Base-by-base conservation (phyloP, 2,888 invertebrate genomes). In the Colletes collaris region DNA sequence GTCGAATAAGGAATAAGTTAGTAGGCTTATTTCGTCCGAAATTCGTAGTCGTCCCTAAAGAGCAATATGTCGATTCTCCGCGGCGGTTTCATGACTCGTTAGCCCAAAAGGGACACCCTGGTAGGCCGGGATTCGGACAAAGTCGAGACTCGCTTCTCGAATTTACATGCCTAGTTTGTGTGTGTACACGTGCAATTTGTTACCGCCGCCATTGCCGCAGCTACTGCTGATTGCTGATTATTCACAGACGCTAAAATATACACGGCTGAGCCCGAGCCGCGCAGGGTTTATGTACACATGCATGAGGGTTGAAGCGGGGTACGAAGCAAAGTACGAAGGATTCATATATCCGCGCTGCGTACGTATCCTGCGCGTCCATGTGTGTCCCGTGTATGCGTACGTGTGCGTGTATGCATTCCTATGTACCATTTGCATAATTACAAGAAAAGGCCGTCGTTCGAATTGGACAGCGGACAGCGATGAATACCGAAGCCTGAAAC, bases 161-260 rank as follows among this genome's bases (percentile, higher is more conserved):
- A 87, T 87, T 87, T 87, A 87, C 87, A 88, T 87, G 86, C 80
- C 79, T 80, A 79, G 87, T 84, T 83, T 83, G 85, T 86, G 80
- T 87, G 85, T 89, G 87, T 87, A 90, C 89, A 87, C 86, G 88
- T 84, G 85, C 85, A 90, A 90, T 90, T 90, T 89, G 90, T 89
- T 90, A 85, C 86, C 86, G 76, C 81, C 86, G 85, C 86, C 87
- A 86, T 87, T 86, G 85, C 87, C 87, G 87, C 85, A 84, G 90
- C 90, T 85, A 86, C 89, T 89, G 90, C 90, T 92, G 92, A 92
- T 92, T 92, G 91, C 92, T 91, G 92, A 92, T 91, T 91, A 92
- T 92, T 92, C 91, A 91, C 90, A 90, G 91, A 91, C 89, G 88
- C 89, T 89, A 89, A 90, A 90, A 91, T 90, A 91, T 90, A 90